These are phyloP conservation scores for Musca domestica DNA, from an alignment of 1,140 invertebrate genomes.

Conservation along the genomic window DNA sequence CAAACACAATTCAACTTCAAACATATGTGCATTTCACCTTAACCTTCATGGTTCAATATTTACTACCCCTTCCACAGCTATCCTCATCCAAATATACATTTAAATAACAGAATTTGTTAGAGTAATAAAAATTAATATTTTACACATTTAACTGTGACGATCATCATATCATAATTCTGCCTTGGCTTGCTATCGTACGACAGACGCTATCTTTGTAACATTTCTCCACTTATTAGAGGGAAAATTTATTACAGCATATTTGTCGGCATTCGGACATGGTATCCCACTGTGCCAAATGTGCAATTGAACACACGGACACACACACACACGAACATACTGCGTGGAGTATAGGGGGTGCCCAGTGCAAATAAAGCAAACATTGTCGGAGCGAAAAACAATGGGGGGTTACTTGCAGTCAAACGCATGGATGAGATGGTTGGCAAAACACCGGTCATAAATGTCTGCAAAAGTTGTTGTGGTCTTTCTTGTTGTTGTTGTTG, in stretches of 20 bases:
- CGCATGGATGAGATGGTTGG: too few species aligned
- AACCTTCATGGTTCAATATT: neutral
- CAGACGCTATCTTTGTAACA: neutral
- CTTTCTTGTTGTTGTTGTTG: too few species aligned
- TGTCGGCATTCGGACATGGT: slow-evolving; percentile 14
- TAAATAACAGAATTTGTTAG: neutral
- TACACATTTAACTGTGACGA: neutral
- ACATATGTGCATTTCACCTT: too few species aligned
- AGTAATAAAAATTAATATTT: neutral
- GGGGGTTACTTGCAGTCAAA: neutral
- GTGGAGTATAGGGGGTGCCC: too few species aligned
- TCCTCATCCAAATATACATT: neutral
- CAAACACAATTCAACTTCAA: too few species aligned
- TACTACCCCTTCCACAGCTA: neutral
- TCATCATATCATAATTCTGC: too few species aligned
- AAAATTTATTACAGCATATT: slow-evolving; percentile 20
- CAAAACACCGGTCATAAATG: neutral
- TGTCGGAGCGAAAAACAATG: neutral
- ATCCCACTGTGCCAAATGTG: slow-evolving; percentile 13
- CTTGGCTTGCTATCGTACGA: too few species aligned
- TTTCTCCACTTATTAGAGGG: slow-evolving; percentile 20
- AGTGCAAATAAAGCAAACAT: neutral
- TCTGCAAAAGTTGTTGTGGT: too few species aligned
- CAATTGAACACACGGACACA: neutral
- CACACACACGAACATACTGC: too few species aligned